phyloP scores from a whole-genome alignment of 2,113 vertebrate species.

The Thunnus maccoyii region DNA sequence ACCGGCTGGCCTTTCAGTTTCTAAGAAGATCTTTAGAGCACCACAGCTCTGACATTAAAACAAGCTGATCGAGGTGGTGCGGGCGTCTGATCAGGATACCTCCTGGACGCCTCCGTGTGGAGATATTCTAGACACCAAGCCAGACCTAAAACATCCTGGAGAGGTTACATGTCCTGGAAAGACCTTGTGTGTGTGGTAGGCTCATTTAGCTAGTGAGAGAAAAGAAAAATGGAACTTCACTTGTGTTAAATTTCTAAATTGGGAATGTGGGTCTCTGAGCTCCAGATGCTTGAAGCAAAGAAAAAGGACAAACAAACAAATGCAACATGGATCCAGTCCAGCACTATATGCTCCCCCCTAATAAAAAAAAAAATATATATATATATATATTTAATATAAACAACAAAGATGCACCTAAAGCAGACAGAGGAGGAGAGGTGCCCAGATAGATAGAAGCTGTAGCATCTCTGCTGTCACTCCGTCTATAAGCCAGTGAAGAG shows the following conservation, averaged over 20 bases:
- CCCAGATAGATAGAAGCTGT: slow-evolving; percentile 32
- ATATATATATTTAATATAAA: not conserved
- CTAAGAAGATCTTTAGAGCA: too few species aligned
- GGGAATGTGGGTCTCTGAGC: not conserved
- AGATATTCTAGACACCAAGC: too few species aligned
- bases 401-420: slow-evolving; percentile 52
- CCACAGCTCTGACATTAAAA: too few species aligned
- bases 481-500: slow-evolving; percentile 53
- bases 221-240: not conserved
- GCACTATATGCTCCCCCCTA: not conserved
- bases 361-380: not conserved
- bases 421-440: slow-evolving; percentile 12
- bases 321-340: not conserved
- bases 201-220: not conserved
- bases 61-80: too few species aligned
- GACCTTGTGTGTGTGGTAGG: too few species aligned
- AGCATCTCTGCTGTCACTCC: slow-evolving; percentile 34
- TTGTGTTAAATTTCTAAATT: not conserved
- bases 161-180: too few species aligned
- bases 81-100: too few species aligned
- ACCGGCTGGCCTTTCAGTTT: too few species aligned
- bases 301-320: not conserved
- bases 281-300: not conserved
- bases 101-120: too few species aligned
- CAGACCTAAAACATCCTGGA: too few species aligned